A percentile compares a stretch with the other conserved stretches of the same genome.
phyloP scores from a whole-genome alignment of 2,113 vertebrate species.

The Megalops atlanticus region DNA sequence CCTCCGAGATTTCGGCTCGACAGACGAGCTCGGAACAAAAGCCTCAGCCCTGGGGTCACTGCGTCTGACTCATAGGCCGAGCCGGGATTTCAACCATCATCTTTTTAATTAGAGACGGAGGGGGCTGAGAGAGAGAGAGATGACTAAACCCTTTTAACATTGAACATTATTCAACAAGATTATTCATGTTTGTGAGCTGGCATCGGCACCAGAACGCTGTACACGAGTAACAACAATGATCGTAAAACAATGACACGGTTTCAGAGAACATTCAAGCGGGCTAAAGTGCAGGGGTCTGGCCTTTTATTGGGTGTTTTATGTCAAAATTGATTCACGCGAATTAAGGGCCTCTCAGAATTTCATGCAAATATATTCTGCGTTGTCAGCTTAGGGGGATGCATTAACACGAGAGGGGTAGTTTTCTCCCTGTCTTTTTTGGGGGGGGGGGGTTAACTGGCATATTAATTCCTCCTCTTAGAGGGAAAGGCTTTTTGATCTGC shows the following conservation, averaged over 20 bases:
- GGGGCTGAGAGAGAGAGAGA: neutral
- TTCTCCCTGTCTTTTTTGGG: neutral
- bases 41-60: neutral
- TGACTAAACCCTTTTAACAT: neutral
- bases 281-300: neutral
- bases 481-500: constrained; percentile 8
- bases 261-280: neutral
- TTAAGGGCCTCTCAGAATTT: neutral
- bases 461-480: neutral
- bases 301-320: neutral
- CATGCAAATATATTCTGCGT: neutral
- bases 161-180: neutral
- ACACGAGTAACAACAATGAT: neutral
- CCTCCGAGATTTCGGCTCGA: neutral
- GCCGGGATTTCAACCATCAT: neutral
- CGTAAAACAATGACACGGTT: neutral
- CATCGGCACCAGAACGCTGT: neutral
- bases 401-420: neutral
- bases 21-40: neutral
- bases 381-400: neutral
- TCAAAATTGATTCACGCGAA: neutral
- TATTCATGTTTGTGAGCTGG: neutral
- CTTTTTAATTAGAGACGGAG: neutral
- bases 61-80: neutral
- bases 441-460: neutral